Conservation (phyloP, 2,797 vertebrate species). For the Betta splendens region DNA sequence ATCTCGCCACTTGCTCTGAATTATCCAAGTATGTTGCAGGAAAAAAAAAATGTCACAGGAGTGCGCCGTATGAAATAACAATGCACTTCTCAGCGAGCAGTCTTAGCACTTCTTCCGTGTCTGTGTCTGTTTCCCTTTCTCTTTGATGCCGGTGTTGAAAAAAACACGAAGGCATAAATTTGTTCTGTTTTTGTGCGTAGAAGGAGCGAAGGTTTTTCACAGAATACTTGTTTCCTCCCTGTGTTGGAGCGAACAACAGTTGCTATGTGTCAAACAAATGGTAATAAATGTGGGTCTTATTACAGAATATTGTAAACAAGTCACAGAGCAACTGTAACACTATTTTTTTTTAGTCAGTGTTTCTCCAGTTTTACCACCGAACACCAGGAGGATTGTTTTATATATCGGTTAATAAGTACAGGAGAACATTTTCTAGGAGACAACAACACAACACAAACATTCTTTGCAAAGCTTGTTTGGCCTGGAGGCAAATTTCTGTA, state of each 20-base stretch:
- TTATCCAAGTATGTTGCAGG: conserved; percentile 63
- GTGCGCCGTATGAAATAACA: conserved; percentile 61
- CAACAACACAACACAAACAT: conserved; percentile 23
- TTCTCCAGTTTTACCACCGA: conserved; percentile 7
- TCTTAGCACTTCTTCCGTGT: conserved; percentile 41
- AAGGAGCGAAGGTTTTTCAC: conserved; percentile 23
- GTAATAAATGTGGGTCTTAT: conserved; percentile 52
- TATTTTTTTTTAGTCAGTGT: conserved; percentile 17
- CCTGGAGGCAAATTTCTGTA: conserved; percentile 49
- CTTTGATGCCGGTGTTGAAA: conserved; percentile 67
- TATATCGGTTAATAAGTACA: conserved; percentile 27
- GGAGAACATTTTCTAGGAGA: conserved; percentile 18
- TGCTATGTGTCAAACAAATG: conserved; percentile 59
- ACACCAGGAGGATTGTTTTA: conserved; percentile 6
- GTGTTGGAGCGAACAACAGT: conserved; percentile 42
- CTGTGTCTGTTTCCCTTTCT: conserved; percentile 53
- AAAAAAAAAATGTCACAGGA: conserved; percentile 65
- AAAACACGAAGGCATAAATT: conserved; percentile 56
- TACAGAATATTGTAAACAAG: conserved; percentile 60
- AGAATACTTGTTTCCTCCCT: conserved; percentile 28
- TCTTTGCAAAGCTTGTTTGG: conserved; percentile 18
- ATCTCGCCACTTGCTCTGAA: conserved; percentile 63
- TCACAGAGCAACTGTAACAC: conserved; percentile 25
- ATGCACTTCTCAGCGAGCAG: conserved; percentile 52
- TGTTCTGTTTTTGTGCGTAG: conserved; percentile 59